phyloP scores from a whole-genome alignment of 2,888 invertebrate species.

The Rugalucina vietnamica region DNA sequence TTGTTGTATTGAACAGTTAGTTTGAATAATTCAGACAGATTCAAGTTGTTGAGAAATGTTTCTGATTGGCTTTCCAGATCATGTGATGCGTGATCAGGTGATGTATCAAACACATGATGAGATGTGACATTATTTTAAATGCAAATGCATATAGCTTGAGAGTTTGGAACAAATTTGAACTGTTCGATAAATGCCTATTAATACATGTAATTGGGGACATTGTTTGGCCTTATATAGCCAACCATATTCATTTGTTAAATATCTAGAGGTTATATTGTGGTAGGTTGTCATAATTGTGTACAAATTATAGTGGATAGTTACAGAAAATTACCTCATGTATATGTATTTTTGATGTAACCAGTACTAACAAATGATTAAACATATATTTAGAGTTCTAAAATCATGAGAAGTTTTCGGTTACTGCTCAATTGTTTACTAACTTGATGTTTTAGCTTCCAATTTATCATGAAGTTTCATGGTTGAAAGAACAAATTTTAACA shows the following conservation, averaged over 20 bases:
- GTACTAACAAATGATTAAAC: background rate
- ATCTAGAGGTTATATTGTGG: background rate
- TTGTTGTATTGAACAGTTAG: constrained; percentile 43
- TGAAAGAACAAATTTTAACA: background rate
- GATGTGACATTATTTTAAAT: background rate
- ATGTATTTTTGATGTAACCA: background rate
- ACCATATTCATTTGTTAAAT: background rate
- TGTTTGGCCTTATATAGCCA: background rate
- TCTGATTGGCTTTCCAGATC: background rate
- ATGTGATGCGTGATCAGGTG: background rate
- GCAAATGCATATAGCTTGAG: background rate
- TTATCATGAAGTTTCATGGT: background rate
- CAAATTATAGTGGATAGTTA: background rate
- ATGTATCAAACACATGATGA: background rate
- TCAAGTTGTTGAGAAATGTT: background rate
- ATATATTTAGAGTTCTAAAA: background rate
- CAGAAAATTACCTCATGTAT: background rate
- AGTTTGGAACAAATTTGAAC: background rate
- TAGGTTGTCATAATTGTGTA: background rate
- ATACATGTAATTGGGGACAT: background rate
- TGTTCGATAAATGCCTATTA: background rate
- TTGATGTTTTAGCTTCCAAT: background rate
- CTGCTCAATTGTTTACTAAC: background rate
- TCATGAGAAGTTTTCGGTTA: background rate
- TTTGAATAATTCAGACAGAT: background rate